Evolutionary conservation across 53 echinoderm and acorn worm genomes (phyloP), one percentile per base, ranked within the genome.

Genomic region (Hippasteria phrygiana): DNA sequence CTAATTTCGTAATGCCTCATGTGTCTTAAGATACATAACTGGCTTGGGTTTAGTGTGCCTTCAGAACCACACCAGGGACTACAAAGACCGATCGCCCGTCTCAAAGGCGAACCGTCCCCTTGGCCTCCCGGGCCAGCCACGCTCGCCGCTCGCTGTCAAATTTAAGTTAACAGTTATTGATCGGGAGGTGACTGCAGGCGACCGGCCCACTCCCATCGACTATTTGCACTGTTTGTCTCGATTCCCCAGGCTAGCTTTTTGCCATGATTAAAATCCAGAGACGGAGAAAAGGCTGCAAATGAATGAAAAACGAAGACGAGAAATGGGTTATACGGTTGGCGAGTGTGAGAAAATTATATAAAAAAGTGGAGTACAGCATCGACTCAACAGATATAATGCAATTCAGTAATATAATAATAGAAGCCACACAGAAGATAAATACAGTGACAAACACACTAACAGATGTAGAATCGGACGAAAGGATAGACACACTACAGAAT

Each of bases 91-190:
- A 80, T 64, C 43, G 28, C 66, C 46, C 82, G 63, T 37, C 82
- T 82, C 82, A 82, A 82, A 66, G 82, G 43, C 64, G 82, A 82
- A 64, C 82, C 64, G 64, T 66, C 65, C 82, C 64, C 7, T 43
- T 6, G 43, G 65, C 64, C 64, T 43, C 66, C 82, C 42, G 64
- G 66, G 42, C 64, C 82, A 42, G 24, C 82, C 66, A 45, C 42
- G 64, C 65, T 65, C 82, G 82, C 82, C 82, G 82, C 82, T 82
- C 65, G 71, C 89, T 89, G 89, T 89, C 89, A 89, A 89, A 89
- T 89, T 79, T 79, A 80, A 89, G 89, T 80, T 89, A 89, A 89
- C 89, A 79, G 89, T 89, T 89, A 89, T 89, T 89, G 89, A 89
- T 89, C 71, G 78, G 70, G 70, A 51, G 79, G 48, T 79, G 70